Evolutionary conservation across 2,888 invertebrate species (phyloP), one percentile per base, ranked within the genome.

Genomic region (Hypolimnas misippus): DNA sequence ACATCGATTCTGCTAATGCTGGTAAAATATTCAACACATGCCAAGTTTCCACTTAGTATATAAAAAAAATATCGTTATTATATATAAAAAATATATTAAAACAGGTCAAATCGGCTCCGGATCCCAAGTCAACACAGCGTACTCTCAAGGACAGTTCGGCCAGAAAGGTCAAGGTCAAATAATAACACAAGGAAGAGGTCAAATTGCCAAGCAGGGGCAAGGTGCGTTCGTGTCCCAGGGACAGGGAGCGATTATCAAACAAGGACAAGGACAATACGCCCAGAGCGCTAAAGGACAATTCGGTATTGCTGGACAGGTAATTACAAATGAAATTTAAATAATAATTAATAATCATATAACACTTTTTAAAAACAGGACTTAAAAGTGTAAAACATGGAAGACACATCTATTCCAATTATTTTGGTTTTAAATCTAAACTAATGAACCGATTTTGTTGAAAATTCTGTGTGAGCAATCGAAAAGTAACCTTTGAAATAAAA

Each of bases 241-340:
- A 17, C 64, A 66, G 44, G 71, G 71, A 46, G 67, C 67, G 54
- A 44, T 65, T 21, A 58, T 33, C 16, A 64, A 69, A 10, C 67
- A 64, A 33, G 71, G 69, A 21, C 63, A 65, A 44, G 68, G 68
- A 40, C 53, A 59, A 31, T 68, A 58, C 51, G 51, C 12, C 3
- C 46, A 21, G n/a, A 21, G 25, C 2, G 5, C 2, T 1, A 25
- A n/a, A 25, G 12, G 1, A 21, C n/a, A 46, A n/a, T 21, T 46
- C 21, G 21, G 33, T 5, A 42, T 65, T 57, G 52, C 25, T 31
- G 66, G 64, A 38, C 61, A 61, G 61, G 61, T 61, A 55, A 21
- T 1, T 2, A 21, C 6, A 5, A n/a, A 21, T 46, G 8, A 12
- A 21, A 1, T 1, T 10, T 8, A n/a, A n/a, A n/a, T n/a, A n/a